Percentiles rank a stretch among this genome's conserved stretches.
These are phyloP conservation scores for Copsychus sechellarum DNA, from an alignment of 2,113 vertebrate genomes.

Conservation along the genomic window DNA sequence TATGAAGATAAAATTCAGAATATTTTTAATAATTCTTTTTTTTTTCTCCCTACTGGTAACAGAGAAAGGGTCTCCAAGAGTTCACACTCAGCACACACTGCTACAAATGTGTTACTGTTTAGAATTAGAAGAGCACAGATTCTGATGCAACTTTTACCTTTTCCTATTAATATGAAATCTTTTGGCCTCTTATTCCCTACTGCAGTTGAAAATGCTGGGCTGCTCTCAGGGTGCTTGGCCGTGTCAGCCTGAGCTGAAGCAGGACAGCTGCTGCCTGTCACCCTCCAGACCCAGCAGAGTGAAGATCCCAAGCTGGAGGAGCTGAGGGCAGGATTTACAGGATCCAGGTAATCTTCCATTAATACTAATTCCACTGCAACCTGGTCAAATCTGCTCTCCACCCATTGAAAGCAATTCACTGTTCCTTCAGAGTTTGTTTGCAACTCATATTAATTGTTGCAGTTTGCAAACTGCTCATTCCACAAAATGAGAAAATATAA, in stretches of 20 bases:
- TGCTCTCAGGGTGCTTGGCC: background rate
- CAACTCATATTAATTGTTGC: background rate
- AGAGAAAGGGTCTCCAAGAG: background rate
- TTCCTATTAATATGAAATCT: background rate
- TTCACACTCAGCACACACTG: background rate
- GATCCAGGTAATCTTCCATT: constrained; percentile 34
- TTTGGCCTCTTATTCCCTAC: background rate
- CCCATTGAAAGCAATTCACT: background rate
- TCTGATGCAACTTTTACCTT: background rate
- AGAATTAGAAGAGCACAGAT: background rate
- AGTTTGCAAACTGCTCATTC: background rate
- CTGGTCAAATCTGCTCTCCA: background rate
- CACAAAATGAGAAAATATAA: background rate
- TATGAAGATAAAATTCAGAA: background rate
- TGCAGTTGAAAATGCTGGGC: background rate
- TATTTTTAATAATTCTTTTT: background rate
- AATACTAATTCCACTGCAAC: constrained; percentile 4
- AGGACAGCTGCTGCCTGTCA: constrained; percentile 35
- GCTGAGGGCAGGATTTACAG: constrained; percentile 22
- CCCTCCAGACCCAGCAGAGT: background rate
- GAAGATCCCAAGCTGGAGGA: background rate
- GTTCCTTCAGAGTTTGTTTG: background rate
- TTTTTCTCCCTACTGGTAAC: background rate
- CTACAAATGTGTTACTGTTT: background rate
- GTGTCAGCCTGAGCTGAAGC: background rate